phyloP scores from a whole-genome alignment of 2,797 vertebrate species.

The Lemur catta region DNA sequence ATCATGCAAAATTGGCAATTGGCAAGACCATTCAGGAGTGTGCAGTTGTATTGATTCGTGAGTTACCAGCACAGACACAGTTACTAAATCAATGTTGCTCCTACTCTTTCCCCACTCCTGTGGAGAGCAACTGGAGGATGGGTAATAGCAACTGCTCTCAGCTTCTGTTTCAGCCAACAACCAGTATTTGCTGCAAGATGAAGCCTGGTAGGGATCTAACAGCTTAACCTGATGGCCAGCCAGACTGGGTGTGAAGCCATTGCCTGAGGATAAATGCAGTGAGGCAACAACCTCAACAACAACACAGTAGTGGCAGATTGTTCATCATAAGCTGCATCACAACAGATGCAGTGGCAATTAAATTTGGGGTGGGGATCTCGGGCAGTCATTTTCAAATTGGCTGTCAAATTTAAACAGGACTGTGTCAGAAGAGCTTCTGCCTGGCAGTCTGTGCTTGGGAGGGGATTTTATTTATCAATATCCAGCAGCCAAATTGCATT shows the following conservation, averaged over 20 bases:
- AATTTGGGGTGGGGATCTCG: background rate
- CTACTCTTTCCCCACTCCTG: background rate
- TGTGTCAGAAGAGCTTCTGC: background rate
- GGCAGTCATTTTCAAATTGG: background rate
- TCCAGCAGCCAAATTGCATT: background rate
- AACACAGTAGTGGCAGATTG: background rate
- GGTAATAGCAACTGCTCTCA: background rate
- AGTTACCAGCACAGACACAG: background rate
- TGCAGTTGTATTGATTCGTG: accelerated
- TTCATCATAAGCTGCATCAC: background rate
- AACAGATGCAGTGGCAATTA: background rate
- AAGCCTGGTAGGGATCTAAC: background rate
- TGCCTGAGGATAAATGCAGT: background rate
- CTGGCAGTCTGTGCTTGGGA: background rate
- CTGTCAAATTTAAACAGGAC: slow-evolving; percentile 25
- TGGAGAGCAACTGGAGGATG: background rate
- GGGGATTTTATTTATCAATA: background rate
- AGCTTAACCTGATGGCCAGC: background rate
- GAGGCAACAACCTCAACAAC: background rate
- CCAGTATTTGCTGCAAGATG: background rate
- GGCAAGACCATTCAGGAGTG: background rate
- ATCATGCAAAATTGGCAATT: too few species aligned
- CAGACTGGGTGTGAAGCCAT: background rate
- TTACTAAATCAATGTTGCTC: accelerated
- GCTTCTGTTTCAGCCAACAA: background rate